These are phyloP conservation scores for Orchestia grillus DNA, from an alignment of 1,140 invertebrate species.

Conservation along the genomic window DNA sequence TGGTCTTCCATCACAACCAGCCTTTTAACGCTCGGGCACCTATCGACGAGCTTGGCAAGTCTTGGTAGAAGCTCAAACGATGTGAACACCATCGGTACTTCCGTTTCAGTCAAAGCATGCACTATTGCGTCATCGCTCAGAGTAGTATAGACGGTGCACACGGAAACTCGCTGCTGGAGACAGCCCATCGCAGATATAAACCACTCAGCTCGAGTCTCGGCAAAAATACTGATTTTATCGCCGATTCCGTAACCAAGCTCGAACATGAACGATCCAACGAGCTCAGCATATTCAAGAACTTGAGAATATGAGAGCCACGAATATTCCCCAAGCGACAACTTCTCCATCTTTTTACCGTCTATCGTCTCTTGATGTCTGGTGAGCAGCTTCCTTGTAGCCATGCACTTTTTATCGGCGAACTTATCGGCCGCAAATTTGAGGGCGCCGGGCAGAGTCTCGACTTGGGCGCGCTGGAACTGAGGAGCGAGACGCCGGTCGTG, in stretches of 20 bases:
- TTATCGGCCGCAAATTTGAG: slow-evolving; percentile 62
- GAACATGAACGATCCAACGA: slow-evolving; percentile 71
- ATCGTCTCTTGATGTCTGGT: neutral
- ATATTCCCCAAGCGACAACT: slow-evolving; percentile 72
- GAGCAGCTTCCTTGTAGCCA: slow-evolving; percentile 48
- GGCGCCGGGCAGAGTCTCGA: slow-evolving; percentile 61
- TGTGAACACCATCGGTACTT: slow-evolving; percentile 72
- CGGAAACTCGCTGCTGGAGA: slow-evolving; percentile 72
- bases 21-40: neutral
- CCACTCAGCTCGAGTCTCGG: slow-evolving; percentile 77
- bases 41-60: slow-evolving; percentile 14
- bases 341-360: slow-evolving; percentile 46
- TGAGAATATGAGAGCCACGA: slow-evolving; percentile 73
- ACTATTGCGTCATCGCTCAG: slow-evolving; percentile 75
- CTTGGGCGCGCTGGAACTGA: slow-evolving; percentile 59
- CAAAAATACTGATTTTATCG: slow-evolving; percentile 74
- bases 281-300: slow-evolving; percentile 71
- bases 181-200: slow-evolving; percentile 74
- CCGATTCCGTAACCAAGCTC: slow-evolving; percentile 71
- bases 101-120: slow-evolving; percentile 75
- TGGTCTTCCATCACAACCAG: slow-evolving; percentile 52
- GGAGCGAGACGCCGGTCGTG: slow-evolving; percentile 58
- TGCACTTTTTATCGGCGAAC: slow-evolving; percentile 69
- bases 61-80: slow-evolving; percentile 70
- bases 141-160: slow-evolving; percentile 77